phyloP scores from a whole-genome alignment of 2,797 vertebrate genomes.

The Spheniscus humboldti region DNA sequence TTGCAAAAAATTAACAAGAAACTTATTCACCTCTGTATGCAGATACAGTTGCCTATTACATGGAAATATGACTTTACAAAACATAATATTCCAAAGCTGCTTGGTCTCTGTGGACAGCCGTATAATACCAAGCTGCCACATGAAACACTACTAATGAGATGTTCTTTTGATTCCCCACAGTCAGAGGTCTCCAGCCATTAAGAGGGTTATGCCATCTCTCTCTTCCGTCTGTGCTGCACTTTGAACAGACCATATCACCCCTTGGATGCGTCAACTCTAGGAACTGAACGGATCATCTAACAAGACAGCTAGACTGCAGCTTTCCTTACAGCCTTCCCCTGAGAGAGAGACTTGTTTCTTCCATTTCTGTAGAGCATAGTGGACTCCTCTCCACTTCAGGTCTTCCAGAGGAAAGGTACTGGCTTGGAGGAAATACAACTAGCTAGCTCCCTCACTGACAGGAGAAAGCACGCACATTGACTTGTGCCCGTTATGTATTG shows the following conservation, averaged over 20 bases:
- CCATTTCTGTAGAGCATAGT: neutral
- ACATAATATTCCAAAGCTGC: neutral
- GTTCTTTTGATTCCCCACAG: slow-evolving; percentile 21
- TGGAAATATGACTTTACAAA: neutral
- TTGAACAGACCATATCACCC: neutral
- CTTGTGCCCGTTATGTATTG: slow-evolving; percentile 78
- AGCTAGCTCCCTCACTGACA: slow-evolving; percentile 11
- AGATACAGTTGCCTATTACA: neutral
- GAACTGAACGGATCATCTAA: neutral
- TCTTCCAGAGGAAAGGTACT: neutral
- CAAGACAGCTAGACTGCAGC: neutral
- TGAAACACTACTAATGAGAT: neutral
- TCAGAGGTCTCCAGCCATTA: neutral
- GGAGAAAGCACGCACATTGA: slow-evolving; percentile 71
- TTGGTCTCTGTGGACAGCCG: neutral
- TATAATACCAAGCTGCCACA: slow-evolving; percentile 8
- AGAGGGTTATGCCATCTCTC: neutral
- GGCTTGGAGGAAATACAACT: slow-evolving; percentile 3
- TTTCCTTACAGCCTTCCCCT: neutral
- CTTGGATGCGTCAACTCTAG: neutral
- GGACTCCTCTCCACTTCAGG: neutral
- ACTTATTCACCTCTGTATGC: neutral
- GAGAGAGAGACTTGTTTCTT: neutral
- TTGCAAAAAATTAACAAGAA: neutral
- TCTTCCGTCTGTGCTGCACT: slow-evolving; percentile 5